A percentile compares a stretch with the other conserved stretches of the same genome.
phyloP scores from a whole-genome alignment of 2,113 vertebrate genomes.

The Megalops atlanticus region DNA sequence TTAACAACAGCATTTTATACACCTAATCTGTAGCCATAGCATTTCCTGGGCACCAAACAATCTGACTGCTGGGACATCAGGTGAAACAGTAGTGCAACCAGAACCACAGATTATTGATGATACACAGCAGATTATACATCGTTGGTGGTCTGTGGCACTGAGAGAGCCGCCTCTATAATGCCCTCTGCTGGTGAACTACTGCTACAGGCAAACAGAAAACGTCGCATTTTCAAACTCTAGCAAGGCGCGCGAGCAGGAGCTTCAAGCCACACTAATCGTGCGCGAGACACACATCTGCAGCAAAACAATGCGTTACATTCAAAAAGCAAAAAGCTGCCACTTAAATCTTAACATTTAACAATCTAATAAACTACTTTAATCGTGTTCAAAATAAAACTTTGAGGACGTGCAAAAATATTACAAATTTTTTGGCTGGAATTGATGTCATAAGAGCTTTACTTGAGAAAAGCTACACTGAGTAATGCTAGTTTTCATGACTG shows the following conservation, averaged over 20 bases:
- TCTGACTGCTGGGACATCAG: not conserved
- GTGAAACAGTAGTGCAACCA: not conserved
- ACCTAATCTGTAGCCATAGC: too few species aligned
- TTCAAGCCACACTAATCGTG: not conserved
- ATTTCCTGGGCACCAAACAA: not conserved
- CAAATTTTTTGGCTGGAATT: not conserved
- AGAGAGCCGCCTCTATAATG: not conserved
- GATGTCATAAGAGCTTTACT: not conserved
- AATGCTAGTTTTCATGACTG: not conserved
- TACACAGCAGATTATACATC: too few species aligned
- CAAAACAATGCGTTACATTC: not conserved
- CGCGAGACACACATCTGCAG: not conserved
- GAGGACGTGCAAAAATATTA: slow-evolving; percentile 6
- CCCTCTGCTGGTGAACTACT: not conserved
- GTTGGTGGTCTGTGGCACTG: too few species aligned
- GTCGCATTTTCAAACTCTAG: not conserved
- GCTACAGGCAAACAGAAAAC: too few species aligned
- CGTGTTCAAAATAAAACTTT: not conserved
- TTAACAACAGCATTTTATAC: too few species aligned
- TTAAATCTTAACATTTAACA: not conserved
- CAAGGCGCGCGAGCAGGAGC: not conserved
- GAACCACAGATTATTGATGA: not conserved
- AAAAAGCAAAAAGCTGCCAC: not conserved
- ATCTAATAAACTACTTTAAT: not conserved
- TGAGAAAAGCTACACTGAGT: too few species aligned